phyloP scores from a whole-genome alignment of 2,113 vertebrate species.

The Antechinus stuartii region DNA sequence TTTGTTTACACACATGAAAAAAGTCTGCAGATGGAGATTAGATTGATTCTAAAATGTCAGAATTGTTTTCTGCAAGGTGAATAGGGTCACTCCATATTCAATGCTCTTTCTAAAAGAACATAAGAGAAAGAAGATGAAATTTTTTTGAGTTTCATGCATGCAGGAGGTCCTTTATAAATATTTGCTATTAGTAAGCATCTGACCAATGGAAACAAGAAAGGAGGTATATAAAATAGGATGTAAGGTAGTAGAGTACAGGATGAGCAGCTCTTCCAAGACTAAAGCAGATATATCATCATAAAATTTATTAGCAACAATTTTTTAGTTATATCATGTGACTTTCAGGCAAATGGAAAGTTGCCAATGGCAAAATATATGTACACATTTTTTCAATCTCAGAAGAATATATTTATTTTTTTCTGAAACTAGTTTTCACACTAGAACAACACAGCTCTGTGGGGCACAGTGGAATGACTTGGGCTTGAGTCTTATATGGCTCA shows the following conservation, averaged over 20 bases:
- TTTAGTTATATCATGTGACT: neutral
- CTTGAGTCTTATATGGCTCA: neutral
- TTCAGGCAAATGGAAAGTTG: neutral
- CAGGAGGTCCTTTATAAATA: neutral
- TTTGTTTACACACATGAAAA: neutral
- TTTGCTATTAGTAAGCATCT: neutral
- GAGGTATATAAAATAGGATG: neutral
- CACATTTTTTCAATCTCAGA: conserved; percentile 16
- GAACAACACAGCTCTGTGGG: neutral
- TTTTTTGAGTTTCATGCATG: neutral
- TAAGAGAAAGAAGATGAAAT: neutral
- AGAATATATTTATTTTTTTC: neutral
- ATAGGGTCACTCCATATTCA: neutral
- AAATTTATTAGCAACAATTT: neutral
- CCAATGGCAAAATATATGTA: conserved; percentile 22
- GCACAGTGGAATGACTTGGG: neutral
- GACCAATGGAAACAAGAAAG: neutral
- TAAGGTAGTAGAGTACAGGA: neutral
- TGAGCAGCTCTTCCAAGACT: conserved; percentile 12
- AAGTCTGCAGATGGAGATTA: neutral
- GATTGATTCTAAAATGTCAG: neutral
- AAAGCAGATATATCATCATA: neutral
- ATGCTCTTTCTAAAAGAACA: neutral
- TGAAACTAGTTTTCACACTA: conserved; percentile 19
- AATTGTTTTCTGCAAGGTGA: neutral